phyloP scores from a whole-genome alignment of 1,140 invertebrate genomes.

The Hydropsyche tenuis region DNA sequence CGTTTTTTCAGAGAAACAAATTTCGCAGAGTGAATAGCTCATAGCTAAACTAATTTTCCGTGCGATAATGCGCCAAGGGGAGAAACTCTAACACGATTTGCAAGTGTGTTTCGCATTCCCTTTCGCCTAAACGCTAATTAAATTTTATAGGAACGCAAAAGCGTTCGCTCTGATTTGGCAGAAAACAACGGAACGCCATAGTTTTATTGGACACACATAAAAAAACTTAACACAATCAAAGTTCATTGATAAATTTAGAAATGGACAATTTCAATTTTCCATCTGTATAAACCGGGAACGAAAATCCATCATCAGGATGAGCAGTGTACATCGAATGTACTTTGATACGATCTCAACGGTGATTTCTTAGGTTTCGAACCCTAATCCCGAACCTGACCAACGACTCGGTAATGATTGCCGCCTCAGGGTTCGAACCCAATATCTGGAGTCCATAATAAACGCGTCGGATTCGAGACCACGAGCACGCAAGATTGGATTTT shows the following conservation, averaged over 20 bases:
- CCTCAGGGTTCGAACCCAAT: constrained; percentile 32
- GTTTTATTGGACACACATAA: no score
- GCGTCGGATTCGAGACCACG: constrained; percentile 23
- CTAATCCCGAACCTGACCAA: constrained; percentile 18
- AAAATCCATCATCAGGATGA: no score
- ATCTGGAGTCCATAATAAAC: constrained; percentile 25
- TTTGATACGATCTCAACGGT: no score
- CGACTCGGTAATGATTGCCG: constrained; percentile 23
- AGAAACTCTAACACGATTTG: constrained; percentile 9
- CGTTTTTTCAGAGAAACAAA: constrained; percentile 2
- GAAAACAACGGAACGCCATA: no score
- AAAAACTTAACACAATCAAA: no score
- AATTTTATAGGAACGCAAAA: constrained; percentile 3
- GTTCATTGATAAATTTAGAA: no score
- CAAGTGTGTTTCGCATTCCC: neutral
- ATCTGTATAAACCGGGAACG: no score
- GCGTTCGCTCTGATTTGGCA: no score
- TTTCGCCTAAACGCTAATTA: constrained; percentile 6
- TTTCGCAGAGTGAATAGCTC: neutral
- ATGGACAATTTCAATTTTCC: no score
- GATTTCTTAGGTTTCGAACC: neutral
- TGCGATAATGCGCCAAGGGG: constrained; percentile 7
- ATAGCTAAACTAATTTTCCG: constrained; percentile 18
- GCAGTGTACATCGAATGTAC: no score
- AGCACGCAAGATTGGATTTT: constrained; percentile 40